Evolutionary conservation across 2,888 invertebrate genomes (phyloP).

Genomic region (Acanthosepion esculentum): DNA sequence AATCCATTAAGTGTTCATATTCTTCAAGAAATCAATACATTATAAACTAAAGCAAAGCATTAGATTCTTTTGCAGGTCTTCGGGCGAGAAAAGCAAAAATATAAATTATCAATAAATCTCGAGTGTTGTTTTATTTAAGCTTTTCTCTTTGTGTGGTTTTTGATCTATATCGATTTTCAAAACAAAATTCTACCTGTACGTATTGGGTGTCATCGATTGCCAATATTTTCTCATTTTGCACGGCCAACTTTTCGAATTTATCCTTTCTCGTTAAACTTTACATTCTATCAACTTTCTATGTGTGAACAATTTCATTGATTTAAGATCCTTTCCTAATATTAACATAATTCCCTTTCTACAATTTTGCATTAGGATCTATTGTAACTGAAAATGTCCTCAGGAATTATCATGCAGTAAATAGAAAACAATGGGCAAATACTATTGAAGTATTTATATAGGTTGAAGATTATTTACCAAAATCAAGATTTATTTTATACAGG

Average conservation of each 20-base stretch:
- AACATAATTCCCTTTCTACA: too few species aligned
- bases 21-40: neutral
- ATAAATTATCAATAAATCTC: neutral
- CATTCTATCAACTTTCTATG: too few species aligned
- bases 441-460: too few species aligned
- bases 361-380: too few species aligned
- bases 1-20: neutral
- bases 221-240: neutral
- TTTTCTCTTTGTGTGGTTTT: neutral
- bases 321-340: too few species aligned
- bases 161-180: neutral
- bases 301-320: too few species aligned
- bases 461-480: too few species aligned
- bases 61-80: neutral
- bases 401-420: too few species aligned
- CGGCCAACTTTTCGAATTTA: neutral
- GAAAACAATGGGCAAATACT: too few species aligned
- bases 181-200: neutral
- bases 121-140: neutral
- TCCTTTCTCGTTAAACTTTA: neutral
- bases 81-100: neutral
- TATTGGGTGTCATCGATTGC: neutral
- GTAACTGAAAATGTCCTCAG: too few species aligned
- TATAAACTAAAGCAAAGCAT: neutral
- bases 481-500: too few species aligned